Percentiles rank a stretch among this genome's conserved stretches.
phyloP scores from a whole-genome alignment of 2,113 vertebrate species.

The Penelope pileata region DNA sequence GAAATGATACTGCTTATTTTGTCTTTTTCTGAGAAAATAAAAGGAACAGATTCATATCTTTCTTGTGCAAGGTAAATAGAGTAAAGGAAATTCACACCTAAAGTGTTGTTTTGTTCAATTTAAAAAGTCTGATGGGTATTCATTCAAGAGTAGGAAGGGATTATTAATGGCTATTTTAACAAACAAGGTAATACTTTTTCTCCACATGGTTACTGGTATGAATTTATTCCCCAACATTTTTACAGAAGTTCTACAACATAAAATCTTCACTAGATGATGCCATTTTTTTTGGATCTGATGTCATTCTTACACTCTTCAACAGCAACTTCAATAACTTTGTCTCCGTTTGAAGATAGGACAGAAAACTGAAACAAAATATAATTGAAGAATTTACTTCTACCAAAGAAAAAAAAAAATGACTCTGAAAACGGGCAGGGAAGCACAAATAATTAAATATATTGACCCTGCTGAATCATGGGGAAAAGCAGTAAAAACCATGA shows the following conservation, averaged over 20 bases:
- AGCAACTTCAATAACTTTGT: not conserved
- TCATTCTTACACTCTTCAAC: not conserved
- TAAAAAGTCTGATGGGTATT: not conserved
- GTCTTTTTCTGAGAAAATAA: not conserved
- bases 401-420: not conserved
- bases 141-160: not conserved
- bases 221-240: not conserved
- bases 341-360: not conserved
- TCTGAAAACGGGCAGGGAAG: slow-evolving; percentile 17
- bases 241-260: not conserved
- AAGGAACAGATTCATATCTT: not conserved
- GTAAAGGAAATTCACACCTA: not conserved
- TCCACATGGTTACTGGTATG: not conserved
- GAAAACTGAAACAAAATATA: not conserved
- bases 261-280: not conserved
- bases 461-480: not conserved
- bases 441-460: not conserved
- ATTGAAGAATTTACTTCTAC: not conserved
- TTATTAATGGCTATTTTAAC: not conserved
- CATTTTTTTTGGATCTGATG: not conserved
- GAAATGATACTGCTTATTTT: not conserved
- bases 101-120: not conserved
- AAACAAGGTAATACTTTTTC: not conserved
- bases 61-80: not conserved
- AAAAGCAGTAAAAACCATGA: not conserved